phyloP scores from a whole-genome alignment of 1,140 invertebrate genomes.

The Teleopsis dalmanni region DNA sequence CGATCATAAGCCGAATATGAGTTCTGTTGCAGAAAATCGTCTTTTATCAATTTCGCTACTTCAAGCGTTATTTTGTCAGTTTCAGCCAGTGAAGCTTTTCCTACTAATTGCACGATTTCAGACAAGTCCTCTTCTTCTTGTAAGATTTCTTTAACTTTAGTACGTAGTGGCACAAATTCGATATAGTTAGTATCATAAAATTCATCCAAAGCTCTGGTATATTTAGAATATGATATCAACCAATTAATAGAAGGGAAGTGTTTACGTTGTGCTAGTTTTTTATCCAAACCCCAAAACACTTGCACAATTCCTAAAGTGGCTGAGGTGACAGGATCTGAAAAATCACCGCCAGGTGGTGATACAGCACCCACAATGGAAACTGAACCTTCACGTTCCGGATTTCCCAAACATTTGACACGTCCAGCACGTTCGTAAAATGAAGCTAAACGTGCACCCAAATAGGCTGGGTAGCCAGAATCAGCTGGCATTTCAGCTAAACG shows the following conservation, averaged over 20 bases:
- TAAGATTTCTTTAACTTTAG: constrained; percentile 60
- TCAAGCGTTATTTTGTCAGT: constrained; percentile 34
- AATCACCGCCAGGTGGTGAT: constrained; percentile 70
- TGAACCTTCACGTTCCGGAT: constrained; percentile 55
- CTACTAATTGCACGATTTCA: constrained; percentile 84
- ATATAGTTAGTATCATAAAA: constrained; percentile 73
- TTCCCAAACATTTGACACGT: constrained; percentile 59
- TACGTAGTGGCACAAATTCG: constrained; percentile 56
- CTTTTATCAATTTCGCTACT: constrained; percentile 34
- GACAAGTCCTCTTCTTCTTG: constrained; percentile 83
- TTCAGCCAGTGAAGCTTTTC: constrained; percentile 62
- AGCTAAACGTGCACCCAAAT: constrained; percentile 60
- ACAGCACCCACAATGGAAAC: constrained; percentile 69
- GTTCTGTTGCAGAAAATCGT: constrained; percentile 39
- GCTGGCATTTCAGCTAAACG: constrained; percentile 83
- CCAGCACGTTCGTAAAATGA: constrained; percentile 70
- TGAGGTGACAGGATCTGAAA: constrained; percentile 69
- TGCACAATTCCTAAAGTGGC: constrained; percentile 55
- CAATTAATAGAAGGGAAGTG: constrained; percentile 71
- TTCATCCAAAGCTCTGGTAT: constrained; percentile 67
- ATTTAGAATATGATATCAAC: constrained; percentile 75
- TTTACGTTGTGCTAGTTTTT: constrained; percentile 66
- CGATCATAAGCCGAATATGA: constrained; percentile 32
- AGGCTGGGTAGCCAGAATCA: constrained; percentile 66
- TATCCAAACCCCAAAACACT: constrained; percentile 69